A percentile compares a stretch with the other conserved stretches of the same genome.
phyloP scores from a whole-genome alignment of 2,888 invertebrate species.

The Drosophila picticornis region DNA sequence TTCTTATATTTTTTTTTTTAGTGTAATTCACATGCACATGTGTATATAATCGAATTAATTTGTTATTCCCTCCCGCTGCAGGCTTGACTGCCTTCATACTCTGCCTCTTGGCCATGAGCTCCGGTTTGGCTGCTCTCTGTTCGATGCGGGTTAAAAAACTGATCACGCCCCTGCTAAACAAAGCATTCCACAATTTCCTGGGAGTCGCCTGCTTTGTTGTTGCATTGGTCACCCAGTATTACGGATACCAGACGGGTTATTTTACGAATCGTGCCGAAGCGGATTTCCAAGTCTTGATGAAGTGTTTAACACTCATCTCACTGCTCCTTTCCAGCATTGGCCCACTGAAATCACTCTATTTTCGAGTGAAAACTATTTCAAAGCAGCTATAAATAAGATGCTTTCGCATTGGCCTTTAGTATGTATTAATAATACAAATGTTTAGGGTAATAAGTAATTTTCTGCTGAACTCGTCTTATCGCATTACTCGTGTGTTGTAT shows the following conservation, averaged over 20 bases:
- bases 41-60: background rate
- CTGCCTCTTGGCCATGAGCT: slow-evolving; percentile 76
- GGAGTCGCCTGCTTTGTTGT: slow-evolving; percentile 80
- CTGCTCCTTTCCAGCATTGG: slow-evolving; percentile 77
- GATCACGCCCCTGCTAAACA: slow-evolving; percentile 80
- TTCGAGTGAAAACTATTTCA: slow-evolving; percentile 61
- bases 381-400: slow-evolving; percentile 48
- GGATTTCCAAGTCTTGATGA: slow-evolving; percentile 77
- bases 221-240: slow-evolving; percentile 81
- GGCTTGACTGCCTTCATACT: slow-evolving; percentile 82
- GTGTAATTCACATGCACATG: background rate
- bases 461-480: slow-evolving; percentile 34
- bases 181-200: slow-evolving; percentile 81
- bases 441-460: background rate
- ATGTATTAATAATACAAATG: background rate
- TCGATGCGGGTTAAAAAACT: slow-evolving; percentile 72
- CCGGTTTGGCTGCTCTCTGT: slow-evolving; percentile 79
- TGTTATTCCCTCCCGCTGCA: slow-evolving; percentile 26
- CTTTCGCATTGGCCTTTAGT: background rate
- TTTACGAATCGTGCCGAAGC: slow-evolving; percentile 63
- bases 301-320: slow-evolving; percentile 78
- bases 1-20: background rate
- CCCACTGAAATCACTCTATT: slow-evolving; percentile 74
- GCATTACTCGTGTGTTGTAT: background rate
- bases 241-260: slow-evolving; percentile 82